These are phyloP conservation scores for Ptychodera flava DNA, from an alignment of 35 echinoderm and acorn worm species.

Conservation along the genomic window DNA sequence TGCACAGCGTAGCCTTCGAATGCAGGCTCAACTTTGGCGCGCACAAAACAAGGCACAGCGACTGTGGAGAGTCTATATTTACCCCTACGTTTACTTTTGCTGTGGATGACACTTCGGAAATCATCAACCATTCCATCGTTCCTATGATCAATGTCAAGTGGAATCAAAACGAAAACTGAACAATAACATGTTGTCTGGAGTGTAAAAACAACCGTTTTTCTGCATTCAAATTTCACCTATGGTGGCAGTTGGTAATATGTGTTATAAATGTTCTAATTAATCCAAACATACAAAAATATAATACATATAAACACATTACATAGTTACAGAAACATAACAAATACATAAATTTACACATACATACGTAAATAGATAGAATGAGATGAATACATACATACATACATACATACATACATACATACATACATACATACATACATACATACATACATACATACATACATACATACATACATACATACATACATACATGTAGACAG, in stretches of 20 bases:
- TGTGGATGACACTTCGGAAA: background rate
- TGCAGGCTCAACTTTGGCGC: too few species aligned
- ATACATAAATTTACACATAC: background rate
- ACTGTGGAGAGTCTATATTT: too few species aligned
- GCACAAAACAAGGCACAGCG: too few species aligned
- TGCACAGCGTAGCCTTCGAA: too few species aligned
- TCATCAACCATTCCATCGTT: background rate
- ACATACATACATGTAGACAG: background rate
- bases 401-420: slow-evolving; percentile 2
- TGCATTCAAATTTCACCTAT: background rate
- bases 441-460: background rate
- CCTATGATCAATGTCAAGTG: background rate
- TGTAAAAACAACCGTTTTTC: background rate
- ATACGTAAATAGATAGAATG: background rate
- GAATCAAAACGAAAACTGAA: too few species aligned
- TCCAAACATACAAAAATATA: background rate
- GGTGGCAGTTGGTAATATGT: background rate
- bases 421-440: background rate
- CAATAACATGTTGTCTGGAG: background rate
- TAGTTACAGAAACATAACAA: background rate
- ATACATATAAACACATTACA: background rate
- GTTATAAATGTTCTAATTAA: background rate
- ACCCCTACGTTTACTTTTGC: too few species aligned
- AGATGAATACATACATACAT: background rate
- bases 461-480: slow-evolving; percentile 2